A percentile compares a stretch with the other conserved stretches of the same genome.
Evolutionary conservation across 1,140 invertebrate species (phyloP).

Genomic region (Tigriopus japonicus): DNA sequence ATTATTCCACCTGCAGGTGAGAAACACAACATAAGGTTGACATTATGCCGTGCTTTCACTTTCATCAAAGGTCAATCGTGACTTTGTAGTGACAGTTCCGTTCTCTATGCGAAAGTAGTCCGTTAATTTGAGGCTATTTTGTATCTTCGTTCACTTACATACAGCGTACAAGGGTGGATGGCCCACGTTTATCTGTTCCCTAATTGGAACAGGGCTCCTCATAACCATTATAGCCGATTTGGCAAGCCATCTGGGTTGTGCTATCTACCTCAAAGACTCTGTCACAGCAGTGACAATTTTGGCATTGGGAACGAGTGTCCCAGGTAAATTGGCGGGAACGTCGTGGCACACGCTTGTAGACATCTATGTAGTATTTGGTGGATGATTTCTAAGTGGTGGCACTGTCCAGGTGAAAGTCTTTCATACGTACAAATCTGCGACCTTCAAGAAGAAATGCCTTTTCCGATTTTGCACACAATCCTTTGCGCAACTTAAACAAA

Average conservation of each 20-base stretch:
- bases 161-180: slow-evolving; percentile 29
- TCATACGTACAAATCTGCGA: too few species aligned
- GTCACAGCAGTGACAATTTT: slow-evolving; percentile 43
- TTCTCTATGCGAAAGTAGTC: too few species aligned
- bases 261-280: slow-evolving; percentile 37
- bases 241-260: slow-evolving; percentile 40
- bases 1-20: slow-evolving; percentile 93
- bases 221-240: slow-evolving; percentile 42
- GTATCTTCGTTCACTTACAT: too few species aligned
- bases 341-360: background rate
- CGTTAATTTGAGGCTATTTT: too few species aligned
- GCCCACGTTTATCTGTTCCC: slow-evolving; percentile 38
- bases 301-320: slow-evolving; percentile 38
- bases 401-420: too few species aligned
- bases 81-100: too few species aligned
- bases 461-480: too few species aligned
- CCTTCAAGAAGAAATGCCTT: too few species aligned
- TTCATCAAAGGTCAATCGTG: too few species aligned
- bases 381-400: too few species aligned
- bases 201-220: slow-evolving; percentile 36
- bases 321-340: slow-evolving; percentile 26
- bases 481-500: too few species aligned
- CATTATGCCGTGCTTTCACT: too few species aligned
- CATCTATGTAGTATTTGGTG: background rate
- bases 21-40: background rate